Evolutionary conservation across 92 coral and sea anemone genomes (phyloP).

Genomic region (Paramuricea clavata): DNA sequence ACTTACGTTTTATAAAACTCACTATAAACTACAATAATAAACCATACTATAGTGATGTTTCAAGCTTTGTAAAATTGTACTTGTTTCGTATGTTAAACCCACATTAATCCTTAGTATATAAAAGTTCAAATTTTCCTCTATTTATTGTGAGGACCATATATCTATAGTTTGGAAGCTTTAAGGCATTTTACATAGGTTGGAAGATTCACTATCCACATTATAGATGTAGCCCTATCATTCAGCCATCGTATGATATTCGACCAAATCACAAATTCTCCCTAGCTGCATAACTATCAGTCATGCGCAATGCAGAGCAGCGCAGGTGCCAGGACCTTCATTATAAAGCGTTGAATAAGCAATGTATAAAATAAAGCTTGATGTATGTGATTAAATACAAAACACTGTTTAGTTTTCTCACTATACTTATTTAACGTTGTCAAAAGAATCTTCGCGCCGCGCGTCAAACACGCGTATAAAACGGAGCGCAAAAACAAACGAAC

Average conservation of each 20-base stretch:
- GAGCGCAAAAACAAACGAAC: slow-evolving; percentile 26
- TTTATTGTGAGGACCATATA: neutral
- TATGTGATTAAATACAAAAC: slow-evolving; percentile 99
- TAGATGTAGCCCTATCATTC: neutral
- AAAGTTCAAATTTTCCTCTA: neutral
- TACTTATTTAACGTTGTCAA: slow-evolving; percentile 90
- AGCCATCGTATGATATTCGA: neutral
- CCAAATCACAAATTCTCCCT: slow-evolving; percentile 11
- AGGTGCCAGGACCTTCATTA: slow-evolving; percentile 32
- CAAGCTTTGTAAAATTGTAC: neutral
- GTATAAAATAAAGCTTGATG: slow-evolving; percentile 69
- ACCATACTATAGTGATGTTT: neutral
- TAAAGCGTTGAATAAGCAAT: slow-evolving; percentile 33
- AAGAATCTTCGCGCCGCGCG: slow-evolving; percentile 75
- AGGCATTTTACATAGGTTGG: neutral
- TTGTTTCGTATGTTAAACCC: neutral
- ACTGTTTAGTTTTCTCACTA: slow-evolving; percentile 98
- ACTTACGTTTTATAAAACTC: too few relatives aligned
- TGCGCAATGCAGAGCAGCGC: slow-evolving; percentile 29
- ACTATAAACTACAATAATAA: too few relatives aligned
- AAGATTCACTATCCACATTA: neutral
- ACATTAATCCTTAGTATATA: too few relatives aligned
- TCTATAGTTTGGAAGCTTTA: neutral
- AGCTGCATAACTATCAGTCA: neutral
- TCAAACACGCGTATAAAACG: slow-evolving; percentile 76